A percentile compares a stretch with the other conserved stretches of the same genome.
These are phyloP conservation scores for Brachypteracias leptosomus DNA, from an alignment of 2,113 vertebrate genomes.

Conservation along the genomic window DNA sequence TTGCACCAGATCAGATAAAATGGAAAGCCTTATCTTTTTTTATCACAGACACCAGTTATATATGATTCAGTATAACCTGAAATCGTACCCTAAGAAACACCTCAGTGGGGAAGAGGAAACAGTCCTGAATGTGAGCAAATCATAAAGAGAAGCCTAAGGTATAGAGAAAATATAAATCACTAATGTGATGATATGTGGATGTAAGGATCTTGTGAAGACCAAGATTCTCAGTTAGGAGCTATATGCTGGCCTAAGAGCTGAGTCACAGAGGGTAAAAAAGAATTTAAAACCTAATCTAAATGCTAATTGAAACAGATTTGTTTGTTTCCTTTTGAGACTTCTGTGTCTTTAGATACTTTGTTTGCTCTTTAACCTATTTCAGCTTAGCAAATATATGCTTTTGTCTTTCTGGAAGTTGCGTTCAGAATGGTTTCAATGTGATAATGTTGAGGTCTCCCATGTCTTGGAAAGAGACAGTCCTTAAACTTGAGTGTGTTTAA, in stretches of 20 bases:
- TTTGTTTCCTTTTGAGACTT: neutral
- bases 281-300: neutral
- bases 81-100: neutral
- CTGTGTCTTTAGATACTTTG: neutral
- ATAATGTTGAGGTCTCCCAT: neutral
- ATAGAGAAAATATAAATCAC: neutral
- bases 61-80: neutral
- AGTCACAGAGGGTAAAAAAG: neutral
- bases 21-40: neutral
- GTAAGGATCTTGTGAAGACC: neutral
- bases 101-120: neutral
- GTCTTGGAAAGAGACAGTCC: neutral
- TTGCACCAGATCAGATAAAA: neutral
- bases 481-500: neutral
- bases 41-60: neutral
- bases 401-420: neutral
- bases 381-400: neutral
- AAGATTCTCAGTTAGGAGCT: neutral
- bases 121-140: neutral
- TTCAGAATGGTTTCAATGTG: neutral
- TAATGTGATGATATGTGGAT: neutral
- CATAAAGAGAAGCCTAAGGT: neutral
- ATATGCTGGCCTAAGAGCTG: neutral
- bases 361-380: neutral
- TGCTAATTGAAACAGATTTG: neutral